These are phyloP conservation scores for Babyrousa celebensis DNA, from an alignment of 2,797 vertebrate species.

Conservation along the genomic window DNA sequence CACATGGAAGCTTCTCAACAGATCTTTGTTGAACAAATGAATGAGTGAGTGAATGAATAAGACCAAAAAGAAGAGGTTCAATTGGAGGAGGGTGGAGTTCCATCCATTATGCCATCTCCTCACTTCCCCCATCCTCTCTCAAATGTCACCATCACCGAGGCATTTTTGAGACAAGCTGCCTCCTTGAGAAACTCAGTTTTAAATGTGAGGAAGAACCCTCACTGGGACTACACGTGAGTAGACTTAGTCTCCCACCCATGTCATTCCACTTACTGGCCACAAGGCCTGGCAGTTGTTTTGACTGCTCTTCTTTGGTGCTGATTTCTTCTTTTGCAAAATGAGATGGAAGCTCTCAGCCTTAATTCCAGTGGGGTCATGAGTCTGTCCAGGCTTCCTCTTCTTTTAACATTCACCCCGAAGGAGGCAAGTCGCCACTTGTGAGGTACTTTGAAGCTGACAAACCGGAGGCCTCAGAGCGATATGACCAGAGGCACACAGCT, in stretches of 20 bases:
- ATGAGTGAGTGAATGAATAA: neutral
- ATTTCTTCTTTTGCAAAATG: slow-evolving; percentile 55
- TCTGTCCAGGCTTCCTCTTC: slow-evolving; percentile 49
- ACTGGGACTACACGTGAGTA: neutral
- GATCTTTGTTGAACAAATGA: neutral
- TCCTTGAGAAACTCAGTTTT: slow-evolving; percentile 36
- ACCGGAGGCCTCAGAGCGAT: neutral
- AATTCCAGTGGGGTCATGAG: neutral
- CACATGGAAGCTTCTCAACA: neutral
- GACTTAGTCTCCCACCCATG: too few relatives aligned
- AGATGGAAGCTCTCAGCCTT: slow-evolving; percentile 31
- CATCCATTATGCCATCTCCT: neutral
- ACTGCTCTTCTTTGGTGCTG: neutral
- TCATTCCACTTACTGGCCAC: neutral
- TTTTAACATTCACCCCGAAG: slow-evolving; percentile 29
- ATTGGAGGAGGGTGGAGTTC: neutral
- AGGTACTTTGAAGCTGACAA: slow-evolving; percentile 71
- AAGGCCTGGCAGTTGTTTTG: neutral
- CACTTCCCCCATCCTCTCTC: neutral
- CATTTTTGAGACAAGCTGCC: neutral
- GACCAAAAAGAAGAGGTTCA: neutral
- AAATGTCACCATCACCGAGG: neutral
- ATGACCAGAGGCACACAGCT: slow-evolving; percentile 62
- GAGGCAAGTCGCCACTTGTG: neutral
- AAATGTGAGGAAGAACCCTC: neutral